Conservation (phyloP, 2,888 invertebrate species). For the Dione vanillae region DNA sequence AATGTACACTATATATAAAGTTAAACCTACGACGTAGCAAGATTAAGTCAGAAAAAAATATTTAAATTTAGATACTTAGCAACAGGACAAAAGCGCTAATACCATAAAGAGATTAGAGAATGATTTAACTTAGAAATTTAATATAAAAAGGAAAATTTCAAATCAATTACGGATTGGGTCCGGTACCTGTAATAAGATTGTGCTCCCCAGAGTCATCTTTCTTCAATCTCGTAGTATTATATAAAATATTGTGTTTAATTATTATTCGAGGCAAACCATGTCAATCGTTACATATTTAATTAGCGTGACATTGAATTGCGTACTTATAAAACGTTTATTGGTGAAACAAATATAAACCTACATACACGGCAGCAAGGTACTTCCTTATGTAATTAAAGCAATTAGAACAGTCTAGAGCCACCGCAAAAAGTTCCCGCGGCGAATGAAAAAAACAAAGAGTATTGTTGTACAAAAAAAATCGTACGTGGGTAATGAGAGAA, state of each 20-base stretch:
- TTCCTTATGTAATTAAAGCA: constrained; percentile 55
- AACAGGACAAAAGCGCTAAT: neutral
- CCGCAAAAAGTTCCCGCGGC: constrained; percentile 49
- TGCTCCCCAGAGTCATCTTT: constrained; percentile 37
- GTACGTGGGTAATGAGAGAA: constrained; percentile 48
- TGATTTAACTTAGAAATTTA: constrained; percentile 38
- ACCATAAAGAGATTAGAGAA: constrained; percentile 10
- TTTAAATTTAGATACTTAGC: neutral
- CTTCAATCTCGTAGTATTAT: constrained; percentile 38
- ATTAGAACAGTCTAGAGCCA: constrained; percentile 52
- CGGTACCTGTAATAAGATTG: constrained; percentile 48
- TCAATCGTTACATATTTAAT: constrained; percentile 45
- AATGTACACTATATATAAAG: neutral
- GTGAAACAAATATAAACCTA: constrained; percentile 48
- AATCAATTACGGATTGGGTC: constrained; percentile 39
- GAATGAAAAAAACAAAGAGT: constrained; percentile 48
- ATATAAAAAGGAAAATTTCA: constrained; percentile 37
- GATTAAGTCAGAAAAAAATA: neutral
- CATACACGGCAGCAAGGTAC: constrained; percentile 49
- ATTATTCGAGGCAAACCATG: constrained; percentile 32
- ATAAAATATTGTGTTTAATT: constrained; percentile 37
- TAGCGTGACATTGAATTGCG: constrained; percentile 46
- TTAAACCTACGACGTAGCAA: neutral
- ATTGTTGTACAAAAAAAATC: constrained; percentile 42
- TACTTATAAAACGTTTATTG: constrained; percentile 45